Conservation (phyloP, 2,888 invertebrate genomes). For the Cephus pygmeus region DNA sequence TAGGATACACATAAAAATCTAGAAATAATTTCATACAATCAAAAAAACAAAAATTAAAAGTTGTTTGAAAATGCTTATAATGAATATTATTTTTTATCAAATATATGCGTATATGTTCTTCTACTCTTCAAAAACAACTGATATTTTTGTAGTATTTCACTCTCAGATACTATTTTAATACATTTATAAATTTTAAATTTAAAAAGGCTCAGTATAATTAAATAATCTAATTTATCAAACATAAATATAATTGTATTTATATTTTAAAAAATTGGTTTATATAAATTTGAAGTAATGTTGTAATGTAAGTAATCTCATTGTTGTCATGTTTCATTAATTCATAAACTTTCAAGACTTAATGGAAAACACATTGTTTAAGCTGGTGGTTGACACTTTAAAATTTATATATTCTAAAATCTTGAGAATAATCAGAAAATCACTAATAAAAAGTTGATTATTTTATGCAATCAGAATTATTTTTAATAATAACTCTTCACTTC, state of each 20-base stretch:
- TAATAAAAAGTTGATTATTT: slow-evolving; percentile 7
- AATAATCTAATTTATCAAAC: not conserved
- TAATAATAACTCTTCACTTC: not conserved
- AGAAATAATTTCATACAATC: not conserved
- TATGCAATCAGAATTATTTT: not conserved
- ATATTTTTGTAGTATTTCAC: not conserved
- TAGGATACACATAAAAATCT: not conserved
- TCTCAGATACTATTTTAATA: not conserved
- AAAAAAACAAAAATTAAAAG: not conserved
- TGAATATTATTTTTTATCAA: not conserved
- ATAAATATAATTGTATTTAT: not conserved
- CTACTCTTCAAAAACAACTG: not conserved
- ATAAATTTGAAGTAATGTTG: not conserved
- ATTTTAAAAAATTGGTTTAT: slow-evolving; percentile 11
- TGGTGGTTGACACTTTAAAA: not conserved
- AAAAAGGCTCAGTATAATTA: not conserved
- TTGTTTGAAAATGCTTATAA: not conserved
- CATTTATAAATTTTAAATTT: not conserved
- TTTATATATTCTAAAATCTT: not conserved
- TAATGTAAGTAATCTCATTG: not conserved
- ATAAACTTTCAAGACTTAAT: not conserved
- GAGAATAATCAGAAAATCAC: not conserved
- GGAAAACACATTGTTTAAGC: not conserved
- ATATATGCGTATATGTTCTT: not conserved
- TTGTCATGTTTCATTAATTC: not conserved